Evolutionary conservation across 2,888 invertebrate species (phyloP).

Genomic region (Heteromyza rotundicornis): DNA sequence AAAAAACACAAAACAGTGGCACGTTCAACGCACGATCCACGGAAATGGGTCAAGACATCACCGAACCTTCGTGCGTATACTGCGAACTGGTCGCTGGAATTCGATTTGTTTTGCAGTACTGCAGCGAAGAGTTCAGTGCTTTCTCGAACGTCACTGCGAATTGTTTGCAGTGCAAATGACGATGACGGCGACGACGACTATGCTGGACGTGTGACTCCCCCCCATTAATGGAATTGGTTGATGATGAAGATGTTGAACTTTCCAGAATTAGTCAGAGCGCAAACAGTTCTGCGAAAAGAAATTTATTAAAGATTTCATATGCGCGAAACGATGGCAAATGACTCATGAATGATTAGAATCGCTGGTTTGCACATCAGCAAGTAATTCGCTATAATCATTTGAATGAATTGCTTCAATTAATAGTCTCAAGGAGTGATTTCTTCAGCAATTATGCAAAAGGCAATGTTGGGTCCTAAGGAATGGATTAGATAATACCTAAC

Average conservation of each 20-base stretch:
- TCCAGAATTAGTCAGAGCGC: slow-evolving; percentile 14
- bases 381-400: too few species aligned
- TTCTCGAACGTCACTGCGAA: background rate
- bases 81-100: background rate
- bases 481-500: too few species aligned
- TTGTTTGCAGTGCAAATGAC: background rate
- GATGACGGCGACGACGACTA: background rate
- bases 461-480: too few species aligned
- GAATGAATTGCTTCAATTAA: too few species aligned
- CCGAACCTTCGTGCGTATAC: slow-evolving; percentile 10
- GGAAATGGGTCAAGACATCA: slow-evolving; percentile 25
- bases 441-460: too few species aligned
- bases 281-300: slow-evolving; percentile 1
- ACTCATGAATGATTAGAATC: too few species aligned
- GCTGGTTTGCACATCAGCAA: too few species aligned
- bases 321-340: too few species aligned
- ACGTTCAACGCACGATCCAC: slow-evolving; percentile 19
- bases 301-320: too few species aligned
- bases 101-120: background rate
- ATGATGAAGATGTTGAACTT: slow-evolving; percentile 7
- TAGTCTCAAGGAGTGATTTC: too few species aligned
- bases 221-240: too few species aligned
- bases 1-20: background rate
- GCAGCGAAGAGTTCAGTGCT: slow-evolving; percentile 5
- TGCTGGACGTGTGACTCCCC: background rate